Conservation (phyloP, 2,888 invertebrate species). For the Alloplasta piceator region DNA sequence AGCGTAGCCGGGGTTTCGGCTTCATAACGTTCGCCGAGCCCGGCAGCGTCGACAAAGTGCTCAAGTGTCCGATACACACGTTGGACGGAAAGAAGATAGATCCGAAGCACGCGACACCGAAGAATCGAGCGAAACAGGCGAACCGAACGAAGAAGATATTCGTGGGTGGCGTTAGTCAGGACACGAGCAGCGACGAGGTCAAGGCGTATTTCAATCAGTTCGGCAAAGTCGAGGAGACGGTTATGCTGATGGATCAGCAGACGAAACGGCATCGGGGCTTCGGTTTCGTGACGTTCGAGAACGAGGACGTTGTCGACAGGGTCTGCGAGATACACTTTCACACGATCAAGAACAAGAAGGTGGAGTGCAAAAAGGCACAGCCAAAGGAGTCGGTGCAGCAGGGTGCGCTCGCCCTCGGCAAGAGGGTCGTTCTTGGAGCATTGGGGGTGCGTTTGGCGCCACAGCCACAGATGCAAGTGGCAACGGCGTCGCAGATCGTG, state of each 20-base stretch:
- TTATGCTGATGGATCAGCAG: conserved; percentile 97
- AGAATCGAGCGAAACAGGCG: conserved; percentile 93
- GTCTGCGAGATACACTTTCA: conserved; percentile 98
- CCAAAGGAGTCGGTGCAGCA: conserved; percentile 94
- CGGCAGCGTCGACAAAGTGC: conserved; percentile 94
- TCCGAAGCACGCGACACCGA: conserved; percentile 96
- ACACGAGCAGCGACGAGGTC: conserved; percentile 95
- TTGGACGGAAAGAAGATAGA: conserved; percentile 97
- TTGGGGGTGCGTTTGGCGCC: conserved; percentile 88
- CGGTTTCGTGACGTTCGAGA: conserved; percentile 96
- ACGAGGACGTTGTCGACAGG: conserved; percentile 95
- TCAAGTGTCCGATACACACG: conserved; percentile 95
- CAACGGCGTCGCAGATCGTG: conserved; percentile 84
- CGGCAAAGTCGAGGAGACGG: conserved; percentile 95
- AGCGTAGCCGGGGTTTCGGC: conserved; percentile 97
- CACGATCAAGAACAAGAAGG: conserved; percentile 96
- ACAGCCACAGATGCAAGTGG: conserved; percentile 86
- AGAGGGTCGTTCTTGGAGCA: conserved; percentile 89
- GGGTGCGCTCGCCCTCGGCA: conserved; percentile 88
- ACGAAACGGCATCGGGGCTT: conserved; percentile 96
- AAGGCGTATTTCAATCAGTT: conserved; percentile 95
- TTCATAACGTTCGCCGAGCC: conserved; percentile 97
- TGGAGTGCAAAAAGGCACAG: conserved; percentile 96
- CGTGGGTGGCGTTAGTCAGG: conserved; percentile 96
- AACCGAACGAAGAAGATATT: conserved; percentile 96